A percentile compares a stretch with the other conserved stretches of the same genome.
These are phyloP conservation scores for Coleophora flavipennella DNA, from an alignment of 2,888 invertebrate species.

Conservation along the genomic window DNA sequence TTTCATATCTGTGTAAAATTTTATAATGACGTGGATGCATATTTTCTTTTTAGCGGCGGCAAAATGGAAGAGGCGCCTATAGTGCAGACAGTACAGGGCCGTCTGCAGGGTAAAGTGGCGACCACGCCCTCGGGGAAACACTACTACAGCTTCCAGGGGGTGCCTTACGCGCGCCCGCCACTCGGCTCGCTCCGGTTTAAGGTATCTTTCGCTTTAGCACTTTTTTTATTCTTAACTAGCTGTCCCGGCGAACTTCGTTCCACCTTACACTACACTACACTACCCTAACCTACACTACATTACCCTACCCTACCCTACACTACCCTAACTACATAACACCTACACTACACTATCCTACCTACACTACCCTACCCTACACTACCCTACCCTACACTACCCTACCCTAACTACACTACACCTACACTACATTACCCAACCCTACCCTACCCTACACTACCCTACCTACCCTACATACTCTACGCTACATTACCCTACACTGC, in stretches of 20 bases:
- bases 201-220: constrained; percentile 21
- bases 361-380: not conserved
- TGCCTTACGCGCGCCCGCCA: constrained; percentile 62
- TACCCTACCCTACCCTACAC: no score
- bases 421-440: not conserved
- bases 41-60: constrained; percentile 43
- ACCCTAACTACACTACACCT: no score
- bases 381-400: not conserved
- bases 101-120: constrained; percentile 46
- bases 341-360: no score
- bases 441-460: no score
- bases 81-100: constrained; percentile 51
- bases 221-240: not conserved
- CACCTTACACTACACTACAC: no score
- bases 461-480: no score
- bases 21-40: not conserved
- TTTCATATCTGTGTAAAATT: no score
- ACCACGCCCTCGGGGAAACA: constrained; percentile 43
- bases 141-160: constrained; percentile 61
- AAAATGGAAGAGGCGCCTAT: constrained; percentile 60
- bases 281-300: no score
- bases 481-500: no score
- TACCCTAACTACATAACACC: no score
- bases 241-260: no score
- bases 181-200: constrained; percentile 57